Conservation (phyloP, 2,797 vertebrate species). For the Taeniopygia guttata region DNA sequence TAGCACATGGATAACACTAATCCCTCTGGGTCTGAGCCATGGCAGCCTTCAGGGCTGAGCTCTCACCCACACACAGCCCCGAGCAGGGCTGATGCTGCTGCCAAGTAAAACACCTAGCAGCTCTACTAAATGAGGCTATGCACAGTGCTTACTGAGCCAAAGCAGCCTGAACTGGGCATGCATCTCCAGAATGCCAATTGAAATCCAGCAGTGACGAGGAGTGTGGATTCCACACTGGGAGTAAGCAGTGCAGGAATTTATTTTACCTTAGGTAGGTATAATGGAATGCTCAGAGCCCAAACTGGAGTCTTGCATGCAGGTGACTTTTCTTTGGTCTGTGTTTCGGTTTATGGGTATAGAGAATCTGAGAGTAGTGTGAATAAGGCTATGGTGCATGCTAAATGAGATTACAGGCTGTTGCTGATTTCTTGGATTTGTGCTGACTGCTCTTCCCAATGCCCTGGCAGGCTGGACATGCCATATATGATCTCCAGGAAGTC, state of each 20-base stretch:
- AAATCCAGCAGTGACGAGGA: background rate
- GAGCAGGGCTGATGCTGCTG: background rate
- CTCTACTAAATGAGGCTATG: background rate
- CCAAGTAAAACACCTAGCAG: background rate
- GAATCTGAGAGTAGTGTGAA: accelerated
- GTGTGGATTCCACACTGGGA: background rate
- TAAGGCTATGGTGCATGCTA: background rate
- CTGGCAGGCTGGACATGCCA: accelerated
- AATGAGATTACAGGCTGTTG: background rate
- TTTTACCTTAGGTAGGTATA: background rate
- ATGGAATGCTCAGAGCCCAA: background rate
- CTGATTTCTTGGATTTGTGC: background rate
- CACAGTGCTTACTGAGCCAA: background rate
- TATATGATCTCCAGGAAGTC: background rate
- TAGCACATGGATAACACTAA: constrained; percentile 42
- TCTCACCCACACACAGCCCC: accelerated
- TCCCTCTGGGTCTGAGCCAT: background rate
- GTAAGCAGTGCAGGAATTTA: background rate
- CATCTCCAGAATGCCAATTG: background rate
- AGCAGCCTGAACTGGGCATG: background rate
- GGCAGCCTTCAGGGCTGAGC: background rate
- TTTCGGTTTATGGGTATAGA: background rate
- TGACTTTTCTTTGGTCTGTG: background rate
- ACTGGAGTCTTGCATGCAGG: background rate
- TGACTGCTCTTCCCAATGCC: background rate